These are phyloP conservation scores for Hypolimnas misippus DNA, from an alignment of 2,888 invertebrate species.

Conservation along the genomic window DNA sequence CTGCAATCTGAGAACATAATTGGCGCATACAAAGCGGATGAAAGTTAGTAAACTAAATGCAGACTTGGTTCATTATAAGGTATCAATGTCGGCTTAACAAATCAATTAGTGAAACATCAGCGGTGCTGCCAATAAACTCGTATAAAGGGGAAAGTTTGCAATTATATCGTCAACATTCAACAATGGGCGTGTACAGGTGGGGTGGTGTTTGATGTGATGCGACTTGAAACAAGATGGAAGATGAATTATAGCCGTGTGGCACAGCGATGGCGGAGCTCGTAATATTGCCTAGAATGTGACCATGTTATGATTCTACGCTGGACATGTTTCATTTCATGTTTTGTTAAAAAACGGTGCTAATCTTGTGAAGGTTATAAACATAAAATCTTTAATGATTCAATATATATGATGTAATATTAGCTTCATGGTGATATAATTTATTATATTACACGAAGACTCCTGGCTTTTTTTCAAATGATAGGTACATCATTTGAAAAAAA, in stretches of 20 bases:
- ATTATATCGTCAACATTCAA: conserved; percentile 61
- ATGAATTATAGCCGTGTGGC: conserved; percentile 18
- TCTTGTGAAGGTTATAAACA: no score
- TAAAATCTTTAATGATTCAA: no score
- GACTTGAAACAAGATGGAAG: conserved; percentile 35
- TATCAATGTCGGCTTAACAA: conserved; percentile 25
- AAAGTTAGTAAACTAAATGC: conserved; percentile 1
- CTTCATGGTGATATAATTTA: no score
- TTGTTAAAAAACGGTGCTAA: no score
- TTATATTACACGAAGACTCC: no score
- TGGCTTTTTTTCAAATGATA: no score
- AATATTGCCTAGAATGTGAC: not conserved
- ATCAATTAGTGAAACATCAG: conserved; percentile 32
- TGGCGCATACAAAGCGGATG: not conserved
- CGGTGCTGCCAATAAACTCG: conserved; percentile 17
- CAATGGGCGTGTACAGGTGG: conserved; percentile 60
- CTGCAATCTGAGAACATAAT: not conserved
- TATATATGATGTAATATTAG: no score
- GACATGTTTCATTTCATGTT: no score
- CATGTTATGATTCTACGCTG: no score
- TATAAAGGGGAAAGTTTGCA: conserved; percentile 55
- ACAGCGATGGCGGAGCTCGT: not conserved
- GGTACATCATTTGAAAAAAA: no score
- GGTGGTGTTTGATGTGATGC: conserved; percentile 49
- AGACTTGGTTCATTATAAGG: conserved; percentile 15